These are phyloP conservation scores for Phymorhynchus buccinoides DNA, from an alignment of 1,140 invertebrate genomes.

Conservation along the genomic window DNA sequence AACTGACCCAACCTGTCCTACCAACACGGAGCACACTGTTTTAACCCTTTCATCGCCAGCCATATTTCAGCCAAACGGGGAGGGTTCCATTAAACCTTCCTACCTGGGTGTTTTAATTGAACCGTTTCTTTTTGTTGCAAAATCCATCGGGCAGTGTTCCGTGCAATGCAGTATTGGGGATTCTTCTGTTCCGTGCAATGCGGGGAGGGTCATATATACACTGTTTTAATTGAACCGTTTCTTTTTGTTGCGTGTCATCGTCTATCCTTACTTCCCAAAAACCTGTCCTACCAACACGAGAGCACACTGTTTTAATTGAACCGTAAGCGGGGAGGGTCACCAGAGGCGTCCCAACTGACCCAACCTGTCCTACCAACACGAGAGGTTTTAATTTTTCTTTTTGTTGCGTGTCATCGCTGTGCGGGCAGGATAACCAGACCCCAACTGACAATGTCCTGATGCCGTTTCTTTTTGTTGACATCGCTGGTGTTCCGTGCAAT, in stretches of 20 bases:
- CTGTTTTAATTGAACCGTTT: not conserved
- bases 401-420: slow-evolving; percentile 68
- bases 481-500: slow-evolving; percentile 80
- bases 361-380: not conserved
- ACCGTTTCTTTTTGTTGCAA: slow-evolving; percentile 67
- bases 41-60: too few relatives aligned
- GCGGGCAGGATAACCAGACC: slow-evolving; percentile 80
- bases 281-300: too few relatives aligned
- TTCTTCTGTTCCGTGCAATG: too few relatives aligned
- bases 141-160: slow-evolving; percentile 78
- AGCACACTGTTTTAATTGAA: too few relatives aligned
- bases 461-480: slow-evolving; percentile 56
- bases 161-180: too few relatives aligned
- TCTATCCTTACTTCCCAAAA: too few relatives aligned
- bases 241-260: slow-evolving; percentile 68
- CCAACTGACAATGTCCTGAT: slow-evolving; percentile 20
- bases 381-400: too few relatives aligned
- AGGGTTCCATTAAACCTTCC: too few relatives aligned
- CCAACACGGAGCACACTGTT: not conserved
- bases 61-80: too few relatives aligned
- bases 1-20: not conserved
- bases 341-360: slow-evolving; percentile 71
- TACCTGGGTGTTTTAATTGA: too few relatives aligned
- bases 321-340: slow-evolving; percentile 80
- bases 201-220: slow-evolving; percentile 78